A percentile compares a stretch with the other conserved stretches of the same genome.
Conservation (phyloP, 2,797 vertebrate species). For the Typhlichthys eigenmanni region DNA sequence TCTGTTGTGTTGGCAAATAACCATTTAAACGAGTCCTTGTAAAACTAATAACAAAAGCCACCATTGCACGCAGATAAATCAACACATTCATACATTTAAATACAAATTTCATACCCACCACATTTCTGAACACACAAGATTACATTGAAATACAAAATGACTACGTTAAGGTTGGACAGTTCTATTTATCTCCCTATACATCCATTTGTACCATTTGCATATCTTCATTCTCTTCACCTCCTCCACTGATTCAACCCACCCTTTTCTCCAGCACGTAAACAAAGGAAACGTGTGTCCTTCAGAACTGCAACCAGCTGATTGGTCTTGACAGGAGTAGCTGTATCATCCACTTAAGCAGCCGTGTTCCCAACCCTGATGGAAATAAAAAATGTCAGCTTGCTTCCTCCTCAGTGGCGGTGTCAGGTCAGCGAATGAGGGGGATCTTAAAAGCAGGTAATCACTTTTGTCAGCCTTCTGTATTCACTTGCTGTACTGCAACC, state of each 20-base stretch:
- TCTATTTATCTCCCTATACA: background rate
- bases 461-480: slow-evolving; percentile 58
- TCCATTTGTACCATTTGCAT: slow-evolving; percentile 18
- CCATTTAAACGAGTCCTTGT: slow-evolving; percentile 15
- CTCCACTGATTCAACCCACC: slow-evolving; percentile 12
- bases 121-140: no score
- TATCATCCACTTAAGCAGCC: slow-evolving; percentile 53
- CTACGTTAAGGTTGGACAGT: background rate
- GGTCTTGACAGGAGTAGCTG: slow-evolving; percentile 46
- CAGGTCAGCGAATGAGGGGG: slow-evolving; percentile 43
- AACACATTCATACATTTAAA: background rate
- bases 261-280: slow-evolving; percentile 37
- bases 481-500: slow-evolving; percentile 48
- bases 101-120: background rate
- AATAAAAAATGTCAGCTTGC: slow-evolving; percentile 60
- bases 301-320: slow-evolving; percentile 46
- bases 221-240: slow-evolving; percentile 3
- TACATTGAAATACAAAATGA: no score
- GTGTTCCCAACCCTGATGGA: slow-evolving; percentile 48
- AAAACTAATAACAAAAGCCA: background rate
- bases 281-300: slow-evolving; percentile 58
- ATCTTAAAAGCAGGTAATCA: slow-evolving; percentile 47
- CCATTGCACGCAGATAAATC: slow-evolving; percentile 2
- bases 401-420: slow-evolving; percentile 57
- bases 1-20: background rate